A percentile compares a stretch with the other conserved stretches of the same genome.
These are phyloP conservation scores for Zalophus californianus DNA, from an alignment of 2,797 vertebrate species.

Conservation along the genomic window DNA sequence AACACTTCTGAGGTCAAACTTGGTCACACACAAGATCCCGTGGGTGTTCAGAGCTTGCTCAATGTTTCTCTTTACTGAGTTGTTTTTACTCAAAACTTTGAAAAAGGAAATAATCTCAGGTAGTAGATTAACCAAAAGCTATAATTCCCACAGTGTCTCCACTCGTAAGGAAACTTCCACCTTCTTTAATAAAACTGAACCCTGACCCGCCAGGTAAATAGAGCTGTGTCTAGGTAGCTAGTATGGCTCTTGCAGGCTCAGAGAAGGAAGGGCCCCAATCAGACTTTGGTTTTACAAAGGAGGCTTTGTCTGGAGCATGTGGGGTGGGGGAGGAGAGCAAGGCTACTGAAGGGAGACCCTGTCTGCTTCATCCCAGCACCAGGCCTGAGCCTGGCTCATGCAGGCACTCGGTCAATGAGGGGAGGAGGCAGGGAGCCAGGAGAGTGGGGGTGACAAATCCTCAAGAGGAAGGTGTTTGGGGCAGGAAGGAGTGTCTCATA, in stretches of 20 bases:
- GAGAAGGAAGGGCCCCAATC: neutral
- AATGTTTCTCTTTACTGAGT: neutral
- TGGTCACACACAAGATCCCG: neutral
- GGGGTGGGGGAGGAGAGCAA: neutral
- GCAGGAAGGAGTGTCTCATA: neutral
- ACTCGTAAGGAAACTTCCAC: neutral
- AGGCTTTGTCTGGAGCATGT: constrained; percentile 20
- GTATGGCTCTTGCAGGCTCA: neutral
- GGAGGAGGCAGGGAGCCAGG: neutral
- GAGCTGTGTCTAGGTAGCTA: neutral
- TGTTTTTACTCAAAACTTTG: neutral
- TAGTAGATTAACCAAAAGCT: neutral
- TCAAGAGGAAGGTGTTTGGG: neutral
- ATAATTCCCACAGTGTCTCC: neutral
- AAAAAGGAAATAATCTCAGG: constrained; percentile 1
- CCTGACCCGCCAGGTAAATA: neutral
- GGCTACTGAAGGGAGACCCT: constrained; percentile 46
- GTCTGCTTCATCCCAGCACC: neutral
- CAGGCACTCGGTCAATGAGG: neutral
- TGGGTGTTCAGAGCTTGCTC: neutral
- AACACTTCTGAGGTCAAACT: neutral
- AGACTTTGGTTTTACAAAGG: constrained; percentile 27
- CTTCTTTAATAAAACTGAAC: neutral
- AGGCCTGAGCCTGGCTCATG: neutral
- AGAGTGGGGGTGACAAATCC: neutral